Conservation (phyloP, 1,140 invertebrate genomes). For the Latrodectus geometricus region DNA sequence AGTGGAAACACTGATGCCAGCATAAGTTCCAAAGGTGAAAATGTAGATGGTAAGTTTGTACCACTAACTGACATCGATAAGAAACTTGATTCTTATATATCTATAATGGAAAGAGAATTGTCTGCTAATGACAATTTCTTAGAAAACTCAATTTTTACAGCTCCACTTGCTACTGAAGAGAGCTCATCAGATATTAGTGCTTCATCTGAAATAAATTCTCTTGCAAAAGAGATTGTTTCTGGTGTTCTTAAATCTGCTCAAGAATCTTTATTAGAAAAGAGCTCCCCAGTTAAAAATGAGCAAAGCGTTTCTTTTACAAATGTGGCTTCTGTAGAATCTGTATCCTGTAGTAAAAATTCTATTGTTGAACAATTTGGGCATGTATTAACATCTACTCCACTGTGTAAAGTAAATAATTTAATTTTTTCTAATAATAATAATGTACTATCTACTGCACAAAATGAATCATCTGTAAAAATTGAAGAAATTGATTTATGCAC, state of each 20-base stretch:
- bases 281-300: not conserved
- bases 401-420: not conserved
- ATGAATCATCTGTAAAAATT: not conserved
- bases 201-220: constrained; percentile 41
- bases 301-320: not conserved
- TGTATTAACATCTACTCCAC: not conserved
- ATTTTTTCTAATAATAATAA: not conserved
- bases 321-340: not conserved
- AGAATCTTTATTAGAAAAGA: constrained; percentile 8
- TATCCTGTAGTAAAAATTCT: not conserved
- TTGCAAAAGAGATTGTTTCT: constrained; percentile 49
- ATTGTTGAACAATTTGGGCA: not conserved
- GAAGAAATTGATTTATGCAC: constrained; percentile 42
- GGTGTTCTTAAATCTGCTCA: constrained; percentile 45
- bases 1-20: not conserved
- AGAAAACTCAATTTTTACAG: constrained; percentile 7
- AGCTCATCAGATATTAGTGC: constrained; percentile 50
- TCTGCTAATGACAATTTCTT: constrained; percentile 17
- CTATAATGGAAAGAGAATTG: constrained; percentile 17
- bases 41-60: constrained; percentile 34
- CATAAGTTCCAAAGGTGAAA: not conserved
- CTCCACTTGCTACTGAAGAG: constrained; percentile 43
- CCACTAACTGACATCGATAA: constrained; percentile 21
- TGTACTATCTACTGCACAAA: no score
- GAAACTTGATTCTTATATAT: constrained; percentile 29